Base-by-base conservation (phyloP, 2,113 vertebrate species). In the Rhinopomastus cyanomelas region DNA sequence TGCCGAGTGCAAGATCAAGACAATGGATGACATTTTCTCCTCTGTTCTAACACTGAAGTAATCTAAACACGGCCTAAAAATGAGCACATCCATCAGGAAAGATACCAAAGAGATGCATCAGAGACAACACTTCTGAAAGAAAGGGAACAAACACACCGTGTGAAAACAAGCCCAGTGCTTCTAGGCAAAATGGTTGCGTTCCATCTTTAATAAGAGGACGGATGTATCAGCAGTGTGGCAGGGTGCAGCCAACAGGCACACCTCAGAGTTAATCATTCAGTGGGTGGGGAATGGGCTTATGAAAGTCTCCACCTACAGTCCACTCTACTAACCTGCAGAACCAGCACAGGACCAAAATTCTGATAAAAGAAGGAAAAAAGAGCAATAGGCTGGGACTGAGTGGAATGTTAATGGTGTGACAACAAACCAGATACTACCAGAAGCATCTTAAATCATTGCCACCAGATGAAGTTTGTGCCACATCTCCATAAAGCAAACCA, bases 271-370 rank as follows among this genome's bases (percentile, higher is more conserved):
- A 74, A 89, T 83, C 69, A 36, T 3, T 3, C 61, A 52, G 44
- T 8, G 34, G 81, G 86, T 91, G 79, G 53, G 9, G 23, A 13
- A 30, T 25, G 34, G 74, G 65, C 44, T 88, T 27, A 27, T 81
- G 61, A 72, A 66, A 91, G 56, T 65, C n/a, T 73, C 60, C 68
- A 66, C 49, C 83, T 37, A 46, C 87, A 62, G 55, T 14, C 74
- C 64, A 27, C 76, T 69, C 68, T 49, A 37, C 80, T 59, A 67
- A 88, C 92, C 88, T 90, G 88, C 66, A 87, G 76, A 92, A 93
- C 82, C 79, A 91, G 86, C 82, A 88, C 26, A 12, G 56, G 27
- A 74, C 77, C 69, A 46, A n/a, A 72, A 78, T 59, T 25, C 52
- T 11, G 53, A 44, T 11, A 52, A 26, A 25, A 66, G 20, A 48